Evolutionary conservation across 2,797 vertebrate species (phyloP).

Genomic region (Octomys mimax): DNA sequence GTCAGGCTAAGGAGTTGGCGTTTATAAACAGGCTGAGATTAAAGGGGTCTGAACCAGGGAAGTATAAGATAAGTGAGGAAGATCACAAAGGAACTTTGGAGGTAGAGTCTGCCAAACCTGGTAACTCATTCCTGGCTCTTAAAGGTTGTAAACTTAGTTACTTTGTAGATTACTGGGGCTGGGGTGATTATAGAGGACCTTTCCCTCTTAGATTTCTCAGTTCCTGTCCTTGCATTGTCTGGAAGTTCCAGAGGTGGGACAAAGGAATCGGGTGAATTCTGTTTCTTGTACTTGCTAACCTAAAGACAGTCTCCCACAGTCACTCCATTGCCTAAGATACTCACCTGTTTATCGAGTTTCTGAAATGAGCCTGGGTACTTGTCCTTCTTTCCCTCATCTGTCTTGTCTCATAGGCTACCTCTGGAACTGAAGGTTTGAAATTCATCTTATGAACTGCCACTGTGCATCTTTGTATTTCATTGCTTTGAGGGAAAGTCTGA

Average conservation of each 20-base stretch:
- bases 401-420: not conserved
- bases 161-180: not conserved
- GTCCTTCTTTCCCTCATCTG: not conserved
- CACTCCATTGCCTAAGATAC: not conserved
- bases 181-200: not conserved
- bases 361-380: not conserved
- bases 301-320: not conserved
- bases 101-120: not conserved
- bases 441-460: not conserved
- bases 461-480: not conserved
- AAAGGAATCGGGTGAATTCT: not conserved
- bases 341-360: not conserved
- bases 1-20: not conserved
- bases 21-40: not conserved
- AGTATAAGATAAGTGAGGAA: not conserved
- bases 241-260: slow-evolving; percentile 3
- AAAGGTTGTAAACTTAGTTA: not conserved
- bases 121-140: not conserved
- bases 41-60: not conserved
- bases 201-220: not conserved
- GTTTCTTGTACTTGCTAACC: not conserved
- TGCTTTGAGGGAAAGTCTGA: not conserved
- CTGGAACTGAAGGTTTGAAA: slow-evolving; percentile 15
- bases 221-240: not conserved
- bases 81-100: not conserved